Conservation (phyloP, 2,113 vertebrate genomes). For the Pedionomus torquatus region DNA sequence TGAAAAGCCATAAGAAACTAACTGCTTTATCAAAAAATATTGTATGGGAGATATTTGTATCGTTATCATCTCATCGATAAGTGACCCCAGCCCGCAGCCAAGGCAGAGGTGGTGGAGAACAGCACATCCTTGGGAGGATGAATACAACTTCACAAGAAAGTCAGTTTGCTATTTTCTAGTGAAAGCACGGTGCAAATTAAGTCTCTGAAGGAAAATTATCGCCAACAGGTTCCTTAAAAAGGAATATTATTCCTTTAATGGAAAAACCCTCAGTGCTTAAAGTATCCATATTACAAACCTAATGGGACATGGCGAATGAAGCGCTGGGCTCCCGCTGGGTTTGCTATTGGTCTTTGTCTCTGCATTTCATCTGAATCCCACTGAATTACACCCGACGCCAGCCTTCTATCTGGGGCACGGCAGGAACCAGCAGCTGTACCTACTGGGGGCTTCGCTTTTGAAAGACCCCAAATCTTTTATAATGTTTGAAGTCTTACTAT, state of each 20-base stretch:
- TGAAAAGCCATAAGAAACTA: neutral
- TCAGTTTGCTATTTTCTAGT: neutral
- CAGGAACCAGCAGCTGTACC: neutral
- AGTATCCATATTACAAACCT: neutral
- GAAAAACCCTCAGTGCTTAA: neutral
- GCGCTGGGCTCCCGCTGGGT: neutral
- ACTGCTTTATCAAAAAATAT: neutral
- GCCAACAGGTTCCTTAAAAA: neutral
- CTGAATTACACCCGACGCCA: neutral
- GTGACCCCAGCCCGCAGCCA: neutral
- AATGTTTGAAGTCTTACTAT: neutral
- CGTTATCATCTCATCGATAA: neutral
- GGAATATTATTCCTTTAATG: neutral
- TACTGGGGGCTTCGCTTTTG: neutral
- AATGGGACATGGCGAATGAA: neutral
- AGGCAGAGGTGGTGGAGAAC: neutral
- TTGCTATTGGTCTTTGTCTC: neutral
- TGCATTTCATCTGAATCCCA: neutral
- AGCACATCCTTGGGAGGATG: fast-evolving
- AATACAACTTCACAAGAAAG: neutral
- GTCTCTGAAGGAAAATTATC: neutral
- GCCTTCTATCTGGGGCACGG: neutral
- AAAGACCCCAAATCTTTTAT: neutral
- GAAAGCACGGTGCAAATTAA: neutral
- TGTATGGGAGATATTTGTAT: neutral